Conservation (phyloP, 2,888 invertebrate genomes). For the Argynnis bischoffii region DNA sequence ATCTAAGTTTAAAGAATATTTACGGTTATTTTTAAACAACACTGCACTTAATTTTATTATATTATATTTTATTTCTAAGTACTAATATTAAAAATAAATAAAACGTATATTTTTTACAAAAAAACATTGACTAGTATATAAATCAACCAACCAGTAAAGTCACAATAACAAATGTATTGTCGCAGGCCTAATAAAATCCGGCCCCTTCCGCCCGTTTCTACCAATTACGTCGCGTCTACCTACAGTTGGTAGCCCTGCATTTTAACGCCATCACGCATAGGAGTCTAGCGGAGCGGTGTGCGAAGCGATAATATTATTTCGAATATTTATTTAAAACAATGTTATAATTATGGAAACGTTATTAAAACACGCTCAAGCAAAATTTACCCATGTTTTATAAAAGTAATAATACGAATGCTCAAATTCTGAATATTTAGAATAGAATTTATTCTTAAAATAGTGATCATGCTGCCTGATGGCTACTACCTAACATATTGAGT, state of each 20-base stretch:
- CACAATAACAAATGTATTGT: conserved; percentile 37
- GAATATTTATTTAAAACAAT: neutral
- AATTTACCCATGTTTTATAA: no score
- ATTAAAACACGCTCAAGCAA: no score
- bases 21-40: neutral
- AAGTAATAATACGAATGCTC: no score
- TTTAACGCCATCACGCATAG: conserved; percentile 43
- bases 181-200: conserved; percentile 40
- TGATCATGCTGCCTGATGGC: no score
- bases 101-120: neutral
- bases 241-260: conserved; percentile 66
- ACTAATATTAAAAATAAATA: neutral
- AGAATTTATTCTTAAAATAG: no score
- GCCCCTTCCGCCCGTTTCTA: conserved; percentile 49
- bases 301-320: conserved; percentile 38
- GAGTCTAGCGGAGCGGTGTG: conserved; percentile 45
- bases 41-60: neutral
- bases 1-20: neutral
- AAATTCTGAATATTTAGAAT: no score
- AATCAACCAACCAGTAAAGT: conserved; percentile 26
- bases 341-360: neutral
- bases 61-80: neutral
- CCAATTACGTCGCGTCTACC: conserved; percentile 51
- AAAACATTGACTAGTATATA: conserved; percentile 19
- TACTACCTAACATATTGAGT: no score